A percentile compares a stretch with the other conserved stretches of the same genome.
These are phyloP conservation scores for Pongo abelii DNA, from an alignment of 2,113 vertebrate genomes.

Conservation along the genomic window DNA sequence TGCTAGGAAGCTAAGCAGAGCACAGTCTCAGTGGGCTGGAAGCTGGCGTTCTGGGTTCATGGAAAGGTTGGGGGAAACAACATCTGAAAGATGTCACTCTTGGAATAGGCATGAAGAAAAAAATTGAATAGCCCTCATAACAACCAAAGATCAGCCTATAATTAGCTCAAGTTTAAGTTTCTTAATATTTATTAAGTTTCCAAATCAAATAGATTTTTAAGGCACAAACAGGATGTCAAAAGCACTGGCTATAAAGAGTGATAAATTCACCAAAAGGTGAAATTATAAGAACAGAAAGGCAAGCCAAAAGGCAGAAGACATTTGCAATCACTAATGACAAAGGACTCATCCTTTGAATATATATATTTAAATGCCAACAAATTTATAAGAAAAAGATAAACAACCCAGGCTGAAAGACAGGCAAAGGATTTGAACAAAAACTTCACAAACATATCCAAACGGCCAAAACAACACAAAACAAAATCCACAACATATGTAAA, in stretches of 20 bases:
- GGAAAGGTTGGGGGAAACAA: neutral
- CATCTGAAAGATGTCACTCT: neutral
- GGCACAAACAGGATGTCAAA: neutral
- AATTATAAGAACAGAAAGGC: neutral
- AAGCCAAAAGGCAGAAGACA: neutral
- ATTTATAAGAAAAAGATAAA: slow-evolving; percentile 12
- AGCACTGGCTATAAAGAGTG: neutral
- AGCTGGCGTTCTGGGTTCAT: neutral
- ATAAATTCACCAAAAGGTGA: neutral
- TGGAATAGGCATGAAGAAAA: neutral
- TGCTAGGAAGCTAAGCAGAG: neutral
- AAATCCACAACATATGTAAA: neutral
- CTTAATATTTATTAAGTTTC: slow-evolving; percentile 13
- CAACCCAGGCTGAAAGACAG: neutral
- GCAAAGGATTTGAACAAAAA: neutral
- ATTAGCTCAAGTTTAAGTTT: neutral
- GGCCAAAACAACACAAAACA: neutral
- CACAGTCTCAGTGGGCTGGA: neutral
- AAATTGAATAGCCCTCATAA: neutral
- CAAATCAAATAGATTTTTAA: slow-evolving; percentile 1
- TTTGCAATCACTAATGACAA: neutral
- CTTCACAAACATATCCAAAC: slow-evolving; percentile 1
- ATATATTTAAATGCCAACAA: neutral
- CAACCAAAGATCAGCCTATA: neutral
- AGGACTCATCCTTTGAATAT: neutral